phyloP scores from a whole-genome alignment of 1,140 invertebrate species.

The Helicoverpa armigera region DNA sequence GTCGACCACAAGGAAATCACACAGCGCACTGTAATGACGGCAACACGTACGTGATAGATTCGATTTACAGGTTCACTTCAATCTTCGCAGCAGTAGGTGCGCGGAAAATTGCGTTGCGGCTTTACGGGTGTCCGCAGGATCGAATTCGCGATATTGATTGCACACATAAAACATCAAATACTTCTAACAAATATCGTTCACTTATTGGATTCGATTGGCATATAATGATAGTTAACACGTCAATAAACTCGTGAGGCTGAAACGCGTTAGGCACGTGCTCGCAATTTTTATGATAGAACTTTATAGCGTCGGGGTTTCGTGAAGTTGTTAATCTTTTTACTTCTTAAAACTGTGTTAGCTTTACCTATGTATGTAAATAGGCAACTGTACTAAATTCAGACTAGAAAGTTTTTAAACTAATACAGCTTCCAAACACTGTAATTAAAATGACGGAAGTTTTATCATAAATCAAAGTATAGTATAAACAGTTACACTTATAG shows the following conservation, averaged over 20 bases:
- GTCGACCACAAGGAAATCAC: slow-evolving; percentile 73
- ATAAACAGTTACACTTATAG: slow-evolving; percentile 1
- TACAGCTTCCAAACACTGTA: too few species aligned
- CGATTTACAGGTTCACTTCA: slow-evolving; percentile 80
- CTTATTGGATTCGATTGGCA: slow-evolving; percentile 47
- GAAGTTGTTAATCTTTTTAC: slow-evolving; percentile 40
- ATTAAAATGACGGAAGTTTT: too few species aligned
- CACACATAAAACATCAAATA: slow-evolving; percentile 26
- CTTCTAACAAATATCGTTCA: slow-evolving; percentile 57
- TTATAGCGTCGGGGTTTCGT: slow-evolving; percentile 45
- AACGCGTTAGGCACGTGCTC: slow-evolving; percentile 52
- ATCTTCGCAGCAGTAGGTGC: slow-evolving; percentile 68
- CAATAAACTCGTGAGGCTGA: slow-evolving; percentile 50
- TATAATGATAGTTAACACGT: slow-evolving; percentile 59
- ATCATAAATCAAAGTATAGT: background rate
- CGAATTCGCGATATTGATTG: slow-evolving; percentile 54
- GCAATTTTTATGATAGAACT: slow-evolving; percentile 52
- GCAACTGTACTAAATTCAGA: too few species aligned
- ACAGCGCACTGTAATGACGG: slow-evolving; percentile 67
- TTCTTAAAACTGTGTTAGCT: slow-evolving; percentile 8
- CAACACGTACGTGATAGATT: slow-evolving; percentile 77
- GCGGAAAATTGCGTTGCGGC: slow-evolving; percentile 79
- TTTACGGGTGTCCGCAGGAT: slow-evolving; percentile 70
- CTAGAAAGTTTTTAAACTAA: too few species aligned
- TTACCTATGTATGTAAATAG: too few species aligned